A percentile compares a stretch with the other conserved stretches of the same genome.
Conservation (phyloP, 2,113 vertebrate species). For the Amazona guildingii region DNA sequence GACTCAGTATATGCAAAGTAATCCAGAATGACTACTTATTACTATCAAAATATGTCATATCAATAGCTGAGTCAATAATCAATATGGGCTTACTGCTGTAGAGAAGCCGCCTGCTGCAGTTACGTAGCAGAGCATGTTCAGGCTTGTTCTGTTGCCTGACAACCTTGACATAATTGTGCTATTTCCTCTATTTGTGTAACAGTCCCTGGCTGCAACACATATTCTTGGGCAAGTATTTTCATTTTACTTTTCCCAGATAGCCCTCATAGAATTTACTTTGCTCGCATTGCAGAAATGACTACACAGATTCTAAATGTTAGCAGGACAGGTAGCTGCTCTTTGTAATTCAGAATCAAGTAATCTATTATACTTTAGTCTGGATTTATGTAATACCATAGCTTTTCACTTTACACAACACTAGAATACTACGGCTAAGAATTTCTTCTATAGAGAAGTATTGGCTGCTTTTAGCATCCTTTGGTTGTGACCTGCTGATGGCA, state of each 20-base stretch:
- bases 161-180: constrained; percentile 35
- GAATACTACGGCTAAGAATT: neutral
- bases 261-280: neutral
- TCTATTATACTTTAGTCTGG: neutral
- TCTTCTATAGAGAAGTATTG: neutral
- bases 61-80: neutral
- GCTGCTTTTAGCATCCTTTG: neutral
- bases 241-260: neutral
- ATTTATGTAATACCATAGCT: neutral
- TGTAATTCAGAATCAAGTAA: fast-evolving
- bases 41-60: neutral
- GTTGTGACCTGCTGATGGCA: neutral
- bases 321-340: neutral
- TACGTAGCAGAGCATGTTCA: neutral
- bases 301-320: neutral
- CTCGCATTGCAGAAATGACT: neutral
- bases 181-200: constrained; percentile 47
- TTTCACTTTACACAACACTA: neutral
- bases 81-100: neutral
- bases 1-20: neutral
- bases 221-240: constrained; percentile 30
- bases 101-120: neutral
- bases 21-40: neutral
- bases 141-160: constrained; percentile 38
- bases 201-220: neutral